Evolutionary conservation across 2,797 vertebrate genomes (phyloP).

Genomic region (Lateolabrax maculatus): DNA sequence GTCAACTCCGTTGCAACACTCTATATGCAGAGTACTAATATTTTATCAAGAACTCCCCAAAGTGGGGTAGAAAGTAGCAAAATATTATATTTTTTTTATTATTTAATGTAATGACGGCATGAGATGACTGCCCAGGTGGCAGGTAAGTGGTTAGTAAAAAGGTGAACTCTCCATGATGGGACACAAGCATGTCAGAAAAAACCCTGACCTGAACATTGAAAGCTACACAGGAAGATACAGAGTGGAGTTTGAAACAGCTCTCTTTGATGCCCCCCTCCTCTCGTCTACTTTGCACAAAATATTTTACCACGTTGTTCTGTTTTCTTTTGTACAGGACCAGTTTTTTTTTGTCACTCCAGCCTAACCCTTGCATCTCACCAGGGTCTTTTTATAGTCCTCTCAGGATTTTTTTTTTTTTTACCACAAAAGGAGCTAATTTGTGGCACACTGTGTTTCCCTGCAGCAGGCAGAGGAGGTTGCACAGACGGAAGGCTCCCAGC

Average conservation of each 20-base stretch:
- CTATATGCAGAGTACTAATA: background rate
- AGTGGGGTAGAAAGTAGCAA: too few species aligned
- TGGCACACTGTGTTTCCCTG: conserved; percentile 48
- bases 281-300: background rate
- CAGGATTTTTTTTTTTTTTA: background rate
- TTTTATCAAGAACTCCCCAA: background rate
- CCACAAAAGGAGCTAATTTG: conserved; percentile 42
- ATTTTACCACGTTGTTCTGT: background rate
- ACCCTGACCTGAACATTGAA: too few species aligned
- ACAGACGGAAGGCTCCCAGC: conserved; percentile 92
- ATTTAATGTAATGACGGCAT: too few species aligned
- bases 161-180: too few species aligned
- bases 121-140: too few species aligned
- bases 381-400: background rate
- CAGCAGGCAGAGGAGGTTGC: conserved; percentile 92
- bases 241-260: background rate
- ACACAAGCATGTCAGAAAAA: too few species aligned
- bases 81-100: too few species aligned
- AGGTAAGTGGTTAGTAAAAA: too few species aligned
- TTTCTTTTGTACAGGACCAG: background rate
- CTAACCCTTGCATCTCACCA: background rate
- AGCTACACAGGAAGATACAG: background rate
- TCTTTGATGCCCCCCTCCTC: background rate
- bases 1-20: background rate
- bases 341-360: background rate